Evolutionary conservation across 2,113 vertebrate genomes (phyloP), one percentile per base, ranked within the genome.

Genomic region (Dolichotis patagonum): DNA sequence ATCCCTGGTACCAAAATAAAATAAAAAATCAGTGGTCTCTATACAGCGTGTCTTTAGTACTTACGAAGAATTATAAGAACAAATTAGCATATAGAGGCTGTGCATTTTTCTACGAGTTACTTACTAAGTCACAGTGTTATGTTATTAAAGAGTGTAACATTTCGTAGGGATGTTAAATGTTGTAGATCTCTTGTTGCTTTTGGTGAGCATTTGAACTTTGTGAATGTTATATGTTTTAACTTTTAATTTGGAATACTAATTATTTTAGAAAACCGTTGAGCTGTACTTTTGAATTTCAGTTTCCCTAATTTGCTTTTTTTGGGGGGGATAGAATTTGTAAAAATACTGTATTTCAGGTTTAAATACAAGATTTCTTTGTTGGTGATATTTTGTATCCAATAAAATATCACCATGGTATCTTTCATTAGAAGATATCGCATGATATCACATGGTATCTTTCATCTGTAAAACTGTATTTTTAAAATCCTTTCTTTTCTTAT

Each of bases 201-300:
- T 80, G 43, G 69, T 88, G 19, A 93, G 35, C 75, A 67, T 93
- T 91, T 96, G 67, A 14, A 58, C 78, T 73, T 73, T 77, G 1
- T 63, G 13, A 54, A 62, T 58, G 13, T 77, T 92, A 22, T 5
- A 89, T 80, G 3, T 43, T 91, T 85, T 69, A 78, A 94, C 60
- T 92, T 94, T 78, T 35, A 65, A 82, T 92, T 85, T 73, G 75
- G 32, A 49, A 63, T 35, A 77, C 11, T 60, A 9, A n/a, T 85
- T 32, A 54, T 67, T 90, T 88, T 88, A 49, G 92, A 93, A 94
- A 90, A 30, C n/a, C 49, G 10, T 77, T 94, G 28, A 24, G 1
- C 84, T 97, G 97, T 94, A 87, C 46, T 80, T 65, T 85, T 92
- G 77, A 95, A 52, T 19, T 63, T 75, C 32, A 1, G 26, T 35